Conservation (phyloP, 2,113 vertebrate species). For the Oncorhynchus mykiss region DNA sequence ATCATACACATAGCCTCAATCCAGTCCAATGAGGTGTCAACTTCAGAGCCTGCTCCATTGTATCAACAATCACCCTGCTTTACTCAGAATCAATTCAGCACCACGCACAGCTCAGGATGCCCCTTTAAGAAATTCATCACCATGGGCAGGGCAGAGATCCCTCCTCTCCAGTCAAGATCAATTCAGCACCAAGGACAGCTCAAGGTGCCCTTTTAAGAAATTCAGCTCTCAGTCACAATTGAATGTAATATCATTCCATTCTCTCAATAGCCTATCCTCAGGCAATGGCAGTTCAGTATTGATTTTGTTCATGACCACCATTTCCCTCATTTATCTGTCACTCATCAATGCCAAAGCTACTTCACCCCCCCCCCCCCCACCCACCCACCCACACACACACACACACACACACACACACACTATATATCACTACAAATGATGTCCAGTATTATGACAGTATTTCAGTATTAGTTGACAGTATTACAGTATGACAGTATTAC, state of each 20-base stretch:
- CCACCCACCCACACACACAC: background rate
- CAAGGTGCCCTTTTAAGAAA: too few species aligned
- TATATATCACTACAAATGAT: background rate
- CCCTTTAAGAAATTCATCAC: background rate
- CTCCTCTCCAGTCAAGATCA: background rate
- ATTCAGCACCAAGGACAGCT: background rate
- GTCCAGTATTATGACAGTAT: too few species aligned
- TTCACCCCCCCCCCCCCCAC: too few species aligned
- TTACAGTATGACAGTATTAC: too few species aligned
- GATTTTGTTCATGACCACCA: background rate
- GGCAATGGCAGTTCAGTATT: background rate
- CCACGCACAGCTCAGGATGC: background rate
- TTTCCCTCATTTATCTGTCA: background rate
- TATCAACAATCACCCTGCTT: too few species aligned
- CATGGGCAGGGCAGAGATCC: background rate
- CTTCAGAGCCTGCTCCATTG: background rate
- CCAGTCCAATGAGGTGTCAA: background rate
- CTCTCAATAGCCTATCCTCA: background rate
- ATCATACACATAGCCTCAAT: too few species aligned
- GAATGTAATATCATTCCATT: background rate
- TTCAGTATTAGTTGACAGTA: too few species aligned
- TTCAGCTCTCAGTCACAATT: background rate
- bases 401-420: background rate
- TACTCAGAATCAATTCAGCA: background rate
- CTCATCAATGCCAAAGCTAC: too few species aligned